Conservation (phyloP, 2,113 vertebrate species). For the Dolichallabes microphthalmus region DNA sequence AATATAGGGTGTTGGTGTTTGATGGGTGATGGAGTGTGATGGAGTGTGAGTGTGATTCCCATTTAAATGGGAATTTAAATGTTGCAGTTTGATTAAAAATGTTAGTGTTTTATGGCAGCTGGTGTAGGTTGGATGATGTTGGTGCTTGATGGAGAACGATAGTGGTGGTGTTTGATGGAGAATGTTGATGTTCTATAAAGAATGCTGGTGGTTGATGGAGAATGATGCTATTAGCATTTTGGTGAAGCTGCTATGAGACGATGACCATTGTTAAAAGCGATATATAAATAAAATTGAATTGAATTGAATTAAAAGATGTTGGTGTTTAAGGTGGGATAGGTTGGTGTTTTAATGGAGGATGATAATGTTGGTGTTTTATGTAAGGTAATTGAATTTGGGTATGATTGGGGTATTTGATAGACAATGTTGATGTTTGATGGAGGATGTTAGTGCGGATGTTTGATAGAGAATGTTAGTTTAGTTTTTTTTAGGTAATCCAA, state of each 20-base stretch:
- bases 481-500: too few species aligned
- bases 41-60: too few species aligned
- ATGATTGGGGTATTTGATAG: neutral
- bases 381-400: too few species aligned
- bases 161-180: neutral
- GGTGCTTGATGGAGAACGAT: neutral
- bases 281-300: too few species aligned
- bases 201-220: neutral
- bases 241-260: too few species aligned
- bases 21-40: too few species aligned
- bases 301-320: too few species aligned
- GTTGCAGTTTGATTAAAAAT: neutral
- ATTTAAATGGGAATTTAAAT: too few species aligned
- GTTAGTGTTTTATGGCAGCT: neutral
- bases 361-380: neutral
- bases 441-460: neutral
- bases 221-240: neutral
- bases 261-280: too few species aligned
- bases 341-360: neutral
- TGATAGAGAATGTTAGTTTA: neutral
- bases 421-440: neutral
- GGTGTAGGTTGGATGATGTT: neutral
- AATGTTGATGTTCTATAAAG: neutral
- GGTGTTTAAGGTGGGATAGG: neutral
- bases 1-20: too few species aligned